phyloP scores from a whole-genome alignment of 2,113 vertebrate genomes.

The Eublepharis macularius region DNA sequence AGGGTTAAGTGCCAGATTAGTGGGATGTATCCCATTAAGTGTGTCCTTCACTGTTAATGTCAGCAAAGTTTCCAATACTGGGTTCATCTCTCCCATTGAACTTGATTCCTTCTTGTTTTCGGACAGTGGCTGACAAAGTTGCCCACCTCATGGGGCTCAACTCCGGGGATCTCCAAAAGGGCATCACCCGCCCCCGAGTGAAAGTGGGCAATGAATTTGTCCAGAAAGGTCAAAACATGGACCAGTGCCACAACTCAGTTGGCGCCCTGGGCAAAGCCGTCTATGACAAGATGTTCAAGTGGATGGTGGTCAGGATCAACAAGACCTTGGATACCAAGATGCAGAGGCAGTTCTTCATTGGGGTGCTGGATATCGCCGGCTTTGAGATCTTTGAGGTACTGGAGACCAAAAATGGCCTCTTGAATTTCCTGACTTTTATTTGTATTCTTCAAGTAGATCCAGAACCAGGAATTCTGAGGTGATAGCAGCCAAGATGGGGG shows the following conservation, averaged over 20 bases:
- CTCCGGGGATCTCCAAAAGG: slow-evolving; percentile 53
- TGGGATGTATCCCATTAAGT: too few relatives aligned
- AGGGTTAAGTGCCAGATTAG: too few relatives aligned
- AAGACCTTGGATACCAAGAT: slow-evolving; percentile 64
- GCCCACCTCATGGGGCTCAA: slow-evolving; percentile 59
- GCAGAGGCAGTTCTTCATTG: slow-evolving; percentile 64
- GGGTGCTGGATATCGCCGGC: slow-evolving; percentile 55
- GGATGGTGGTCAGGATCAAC: slow-evolving; percentile 63
- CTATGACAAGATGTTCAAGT: slow-evolving; percentile 68
- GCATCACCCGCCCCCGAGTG: slow-evolving; percentile 46
- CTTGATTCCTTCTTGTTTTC: neutral
- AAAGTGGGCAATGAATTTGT: slow-evolving; percentile 65
- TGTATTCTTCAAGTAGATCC: too few relatives aligned
- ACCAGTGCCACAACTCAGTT: slow-evolving; percentile 50
- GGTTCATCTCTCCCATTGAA: neutral
- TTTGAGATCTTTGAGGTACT: slow-evolving; percentile 68
- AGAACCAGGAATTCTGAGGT: too few relatives aligned
- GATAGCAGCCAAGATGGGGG: too few relatives aligned
- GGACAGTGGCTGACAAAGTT: slow-evolving; percentile 52
- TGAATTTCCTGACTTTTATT: too few relatives aligned
- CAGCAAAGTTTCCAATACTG: too few relatives aligned
- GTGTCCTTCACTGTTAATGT: too few relatives aligned
- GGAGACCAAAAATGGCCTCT: neutral
- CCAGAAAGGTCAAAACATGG: slow-evolving; percentile 64
- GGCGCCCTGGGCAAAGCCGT: slow-evolving; percentile 59